Evolutionary conservation across 2,888 invertebrate species (phyloP).

Genomic region (Seira sanloemensis): DNA sequence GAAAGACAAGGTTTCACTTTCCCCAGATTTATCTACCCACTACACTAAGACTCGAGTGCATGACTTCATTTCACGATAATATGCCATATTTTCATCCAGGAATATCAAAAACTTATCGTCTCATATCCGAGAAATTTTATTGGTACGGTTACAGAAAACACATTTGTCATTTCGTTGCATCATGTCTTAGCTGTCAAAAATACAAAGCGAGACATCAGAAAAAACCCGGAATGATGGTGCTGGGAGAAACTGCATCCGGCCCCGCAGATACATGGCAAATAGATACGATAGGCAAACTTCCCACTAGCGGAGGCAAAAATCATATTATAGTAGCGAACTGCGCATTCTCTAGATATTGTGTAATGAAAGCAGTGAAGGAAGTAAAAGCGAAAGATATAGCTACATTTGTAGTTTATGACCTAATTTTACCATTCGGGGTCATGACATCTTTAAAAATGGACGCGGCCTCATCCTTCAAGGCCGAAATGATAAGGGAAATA

Average conservation of each 20-base stretch:
- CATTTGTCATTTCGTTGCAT: not conserved
- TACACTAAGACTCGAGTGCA: not conserved
- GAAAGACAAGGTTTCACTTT: not conserved
- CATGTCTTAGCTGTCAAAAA: conserved; percentile 13
- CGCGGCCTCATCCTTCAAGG: not conserved
- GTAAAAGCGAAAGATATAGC: conserved; percentile 20
- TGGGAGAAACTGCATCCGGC: not conserved
- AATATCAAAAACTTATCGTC: not conserved
- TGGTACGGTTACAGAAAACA: not conserved
- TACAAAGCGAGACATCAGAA: not conserved
- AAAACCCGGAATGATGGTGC: not conserved
- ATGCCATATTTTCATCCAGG: not conserved
- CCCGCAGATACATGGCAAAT: not conserved
- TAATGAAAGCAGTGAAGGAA: not conserved
- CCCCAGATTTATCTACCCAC: not conserved
- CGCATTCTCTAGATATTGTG: not conserved
- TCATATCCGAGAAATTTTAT: not conserved
- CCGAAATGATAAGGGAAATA: not conserved
- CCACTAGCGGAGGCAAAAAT: not conserved
- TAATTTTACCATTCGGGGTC: not conserved
- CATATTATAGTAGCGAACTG: not conserved
- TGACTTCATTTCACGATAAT: conserved; percentile 3
- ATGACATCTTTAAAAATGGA: not conserved
- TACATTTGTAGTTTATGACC: not conserved
- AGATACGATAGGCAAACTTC: not conserved